Conservation (phyloP, 2,888 invertebrate species). For the Elysia crispata region DNA sequence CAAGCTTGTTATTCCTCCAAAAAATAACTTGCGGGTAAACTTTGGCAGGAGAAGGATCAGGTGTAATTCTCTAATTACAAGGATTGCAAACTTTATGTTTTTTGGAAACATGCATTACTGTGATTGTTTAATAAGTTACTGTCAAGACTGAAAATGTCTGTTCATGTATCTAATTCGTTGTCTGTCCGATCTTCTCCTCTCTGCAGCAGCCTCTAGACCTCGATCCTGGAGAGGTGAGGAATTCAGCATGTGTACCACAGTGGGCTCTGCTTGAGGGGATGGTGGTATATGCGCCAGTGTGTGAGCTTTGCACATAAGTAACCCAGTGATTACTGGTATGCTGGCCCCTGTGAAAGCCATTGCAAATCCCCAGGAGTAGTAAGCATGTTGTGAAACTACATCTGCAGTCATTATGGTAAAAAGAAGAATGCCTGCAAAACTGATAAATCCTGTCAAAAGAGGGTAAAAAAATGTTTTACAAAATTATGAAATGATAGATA, state of each 20-base stretch:
- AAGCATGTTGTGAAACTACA: constrained; percentile 38
- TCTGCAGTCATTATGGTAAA: constrained; percentile 49
- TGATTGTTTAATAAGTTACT: too few species aligned
- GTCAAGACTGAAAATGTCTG: too few species aligned
- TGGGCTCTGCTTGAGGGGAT: constrained; percentile 28
- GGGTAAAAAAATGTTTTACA: background rate
- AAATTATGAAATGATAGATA: background rate
- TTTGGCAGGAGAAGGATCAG: too few species aligned
- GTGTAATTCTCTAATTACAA: too few species aligned
- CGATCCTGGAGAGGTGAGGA: constrained; percentile 16
- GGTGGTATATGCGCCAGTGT: background rate
- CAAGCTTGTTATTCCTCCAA: too few species aligned
- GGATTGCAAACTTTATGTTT: too few species aligned
- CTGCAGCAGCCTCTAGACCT: background rate
- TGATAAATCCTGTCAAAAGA: constrained; percentile 43
- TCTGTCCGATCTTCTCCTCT: background rate
- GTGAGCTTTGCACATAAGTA: constrained; percentile 48
- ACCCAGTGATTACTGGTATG: constrained; percentile 40
- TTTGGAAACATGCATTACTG: too few species aligned
- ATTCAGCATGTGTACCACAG: constrained; percentile 30
- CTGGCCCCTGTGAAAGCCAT: constrained; percentile 46
- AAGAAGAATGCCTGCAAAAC: constrained; percentile 45
- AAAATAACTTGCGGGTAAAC: too few species aligned
- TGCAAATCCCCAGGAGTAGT: constrained; percentile 49
- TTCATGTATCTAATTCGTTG: too few species aligned